A percentile compares a stretch with the other conserved stretches of the same genome.
phyloP scores from a whole-genome alignment of 1,140 invertebrate species.

The Bombus waltoni region DNA sequence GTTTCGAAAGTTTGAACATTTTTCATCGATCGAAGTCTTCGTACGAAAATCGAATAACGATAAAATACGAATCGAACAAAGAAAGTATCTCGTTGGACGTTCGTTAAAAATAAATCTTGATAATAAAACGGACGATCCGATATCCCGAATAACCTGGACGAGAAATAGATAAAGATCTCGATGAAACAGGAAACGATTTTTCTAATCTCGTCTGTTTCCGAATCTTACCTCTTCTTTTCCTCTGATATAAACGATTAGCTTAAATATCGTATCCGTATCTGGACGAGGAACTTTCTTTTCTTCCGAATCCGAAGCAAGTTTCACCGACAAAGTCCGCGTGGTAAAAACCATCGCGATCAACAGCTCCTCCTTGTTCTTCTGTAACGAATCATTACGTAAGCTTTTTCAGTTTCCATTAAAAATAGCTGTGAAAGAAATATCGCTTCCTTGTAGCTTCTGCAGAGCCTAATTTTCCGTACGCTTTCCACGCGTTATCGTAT shows the following conservation, averaged over 20 bases:
- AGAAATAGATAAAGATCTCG: no score
- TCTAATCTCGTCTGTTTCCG: neutral
- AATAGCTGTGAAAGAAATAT: neutral
- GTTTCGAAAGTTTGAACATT: no score
- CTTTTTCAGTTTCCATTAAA: constrained; percentile 20
- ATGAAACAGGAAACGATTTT: no score
- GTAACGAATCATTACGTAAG: constrained; percentile 21
- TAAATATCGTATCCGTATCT: neutral
- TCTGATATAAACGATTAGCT: neutral
- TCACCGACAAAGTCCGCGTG: neutral
- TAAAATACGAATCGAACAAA: no score
- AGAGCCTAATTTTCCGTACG: constrained; percentile 12
- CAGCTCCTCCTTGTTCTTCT: neutral
- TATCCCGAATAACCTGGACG: no score
- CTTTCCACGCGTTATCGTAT: constrained; percentile 22
- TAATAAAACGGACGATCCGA: no score
- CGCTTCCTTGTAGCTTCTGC: constrained; percentile 15
- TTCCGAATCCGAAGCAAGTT: constrained; percentile 8
- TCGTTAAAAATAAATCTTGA: no score
- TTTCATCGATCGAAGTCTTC: no score
- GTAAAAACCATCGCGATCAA: neutral
- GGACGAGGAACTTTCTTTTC: constrained; percentile 1
- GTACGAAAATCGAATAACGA: neutral
- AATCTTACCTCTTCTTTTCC: neutral
- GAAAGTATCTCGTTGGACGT: neutral